Evolutionary conservation across 2,113 vertebrate genomes (phyloP), one percentile per base, ranked within the genome.

Genomic region (Oenanthe oenanthe): DNA sequence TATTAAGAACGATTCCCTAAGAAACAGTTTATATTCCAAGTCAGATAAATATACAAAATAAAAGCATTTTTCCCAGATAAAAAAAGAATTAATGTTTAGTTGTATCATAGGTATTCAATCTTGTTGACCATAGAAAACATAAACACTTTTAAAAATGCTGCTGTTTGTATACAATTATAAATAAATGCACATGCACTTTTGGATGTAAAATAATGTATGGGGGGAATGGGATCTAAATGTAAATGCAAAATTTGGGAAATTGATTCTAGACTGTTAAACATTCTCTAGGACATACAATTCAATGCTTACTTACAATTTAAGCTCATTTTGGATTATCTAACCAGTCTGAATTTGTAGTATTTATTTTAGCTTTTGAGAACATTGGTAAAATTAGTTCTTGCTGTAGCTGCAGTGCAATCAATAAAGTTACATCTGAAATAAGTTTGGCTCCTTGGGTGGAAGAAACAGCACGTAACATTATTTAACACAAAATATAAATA

Each of bases 401-500:
- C 66, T 79, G 32, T 85, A 79, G 81, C 48, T 73, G 74, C 56
- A 95, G 28, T 47, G 45, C 40, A 94, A 88, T 96, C 93, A 92
- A 34, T 95, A 95, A 89, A 71, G 47, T 61, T 71, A 85, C 70
- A 92, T 94, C 75, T 93, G 88, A 97, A 96, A 92, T 71, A 92
- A 53, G 45, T 92, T 83, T 95, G 94, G 87, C 67, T 90, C 29
- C 36, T 60, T 0, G 7, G 24, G 51, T 90, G 87, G 94, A 96
- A 95, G 90, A 92, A 89, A 62, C 74, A 65, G 66, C 93, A 91
- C 2, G 1, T 50, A 68, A 87, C 2, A 1, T 42, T 68, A 89
- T 61, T 95, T 83, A 94, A 92, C 47, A 86, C 40, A 93, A 88
- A 96, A 95, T 71, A 91, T 74, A 96, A 96, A 77, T 85, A 95